Percentiles rank a stretch among this genome's conserved stretches.
Evolutionary conservation across 2,888 invertebrate species (phyloP).

Genomic region (Calliopum simillimum): DNA sequence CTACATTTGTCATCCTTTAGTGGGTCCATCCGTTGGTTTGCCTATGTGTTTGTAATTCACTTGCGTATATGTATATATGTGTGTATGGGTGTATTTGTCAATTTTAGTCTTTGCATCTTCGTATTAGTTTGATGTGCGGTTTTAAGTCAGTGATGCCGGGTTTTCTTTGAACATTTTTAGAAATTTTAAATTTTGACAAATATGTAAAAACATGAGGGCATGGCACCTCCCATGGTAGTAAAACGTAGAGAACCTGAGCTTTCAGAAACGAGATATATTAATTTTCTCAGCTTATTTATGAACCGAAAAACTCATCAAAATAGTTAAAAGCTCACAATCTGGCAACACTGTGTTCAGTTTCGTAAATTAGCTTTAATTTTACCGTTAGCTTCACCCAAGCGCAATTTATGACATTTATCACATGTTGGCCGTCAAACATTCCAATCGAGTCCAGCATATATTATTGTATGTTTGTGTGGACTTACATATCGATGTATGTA

Average conservation of each 20-base stretch:
- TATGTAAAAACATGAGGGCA: too few species aligned
- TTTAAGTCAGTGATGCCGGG: too few species aligned
- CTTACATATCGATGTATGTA: conserved; percentile 15
- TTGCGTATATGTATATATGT: not conserved
- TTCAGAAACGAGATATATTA: too few species aligned
- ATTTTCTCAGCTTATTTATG: too few species aligned
- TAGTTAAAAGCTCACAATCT: too few species aligned
- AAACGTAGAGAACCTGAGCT: too few species aligned
- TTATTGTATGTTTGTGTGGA: conserved; percentile 14
- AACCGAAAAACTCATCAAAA: too few species aligned
- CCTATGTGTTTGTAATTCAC: not conserved
- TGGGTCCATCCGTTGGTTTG: not conserved
- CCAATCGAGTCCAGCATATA: conserved; percentile 29
- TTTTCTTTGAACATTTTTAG: too few species aligned
- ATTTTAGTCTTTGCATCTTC: too few species aligned
- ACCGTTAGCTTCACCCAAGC: conserved; percentile 26
- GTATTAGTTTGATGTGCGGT: too few species aligned
- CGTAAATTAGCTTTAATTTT: conserved; percentile 35
- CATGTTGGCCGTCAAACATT: conserved; percentile 36
- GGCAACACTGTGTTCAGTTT: not conserved
- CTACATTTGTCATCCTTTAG: conserved; percentile 39
- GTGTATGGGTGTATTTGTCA: not conserved
- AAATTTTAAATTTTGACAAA: too few species aligned
- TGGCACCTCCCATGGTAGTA: too few species aligned
- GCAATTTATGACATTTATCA: conserved; percentile 34